phyloP scores from a whole-genome alignment of 2,113 vertebrate genomes.

The Macrotus californicus region DNA sequence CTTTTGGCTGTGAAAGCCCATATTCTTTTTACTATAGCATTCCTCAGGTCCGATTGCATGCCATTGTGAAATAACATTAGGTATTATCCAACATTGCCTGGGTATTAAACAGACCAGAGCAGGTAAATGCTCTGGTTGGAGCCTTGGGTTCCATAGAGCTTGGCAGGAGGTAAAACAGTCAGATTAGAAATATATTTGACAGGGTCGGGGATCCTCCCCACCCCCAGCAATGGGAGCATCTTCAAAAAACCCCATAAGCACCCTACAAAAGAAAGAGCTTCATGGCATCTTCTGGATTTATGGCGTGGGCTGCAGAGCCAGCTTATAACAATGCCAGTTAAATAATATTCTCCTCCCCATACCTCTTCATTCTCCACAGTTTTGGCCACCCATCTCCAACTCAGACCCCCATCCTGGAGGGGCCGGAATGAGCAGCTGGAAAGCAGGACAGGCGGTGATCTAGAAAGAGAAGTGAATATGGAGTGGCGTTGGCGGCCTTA shows the following conservation, averaged over 20 bases:
- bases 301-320: background rate
- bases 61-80: background rate
- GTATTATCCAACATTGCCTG: background rate
- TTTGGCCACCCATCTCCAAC: background rate
- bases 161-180: background rate
- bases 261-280: background rate
- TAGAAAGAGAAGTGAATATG: background rate
- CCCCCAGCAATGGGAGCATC: background rate
- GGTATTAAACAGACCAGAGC: background rate
- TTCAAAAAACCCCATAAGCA: background rate
- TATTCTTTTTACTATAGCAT: background rate
- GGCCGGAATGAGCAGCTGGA: background rate
- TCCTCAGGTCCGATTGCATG: background rate
- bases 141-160: background rate
- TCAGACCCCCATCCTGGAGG: background rate
- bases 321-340: background rate
- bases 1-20: background rate
- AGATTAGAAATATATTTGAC: background rate
- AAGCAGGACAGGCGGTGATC: background rate
- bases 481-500: background rate
- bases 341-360: background rate
- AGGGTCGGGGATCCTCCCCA: background rate
- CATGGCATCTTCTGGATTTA: background rate
- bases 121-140: background rate
- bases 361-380: background rate